These are phyloP conservation scores for Sabatieria punctata DNA, from an alignment of 2,888 invertebrate genomes.

Conservation along the genomic window DNA sequence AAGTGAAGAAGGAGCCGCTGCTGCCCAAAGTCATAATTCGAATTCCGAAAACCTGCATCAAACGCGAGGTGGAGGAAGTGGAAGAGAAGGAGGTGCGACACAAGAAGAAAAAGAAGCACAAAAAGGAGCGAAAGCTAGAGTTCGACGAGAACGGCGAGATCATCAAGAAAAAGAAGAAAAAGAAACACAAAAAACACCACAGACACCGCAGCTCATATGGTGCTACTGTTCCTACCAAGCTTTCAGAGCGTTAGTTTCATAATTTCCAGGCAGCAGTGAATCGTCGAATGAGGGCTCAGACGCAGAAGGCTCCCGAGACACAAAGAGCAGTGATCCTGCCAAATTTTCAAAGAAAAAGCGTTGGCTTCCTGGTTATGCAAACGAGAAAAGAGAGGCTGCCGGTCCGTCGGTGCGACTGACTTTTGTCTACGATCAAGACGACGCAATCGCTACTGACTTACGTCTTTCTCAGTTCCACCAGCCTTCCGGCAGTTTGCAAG, in stretches of 20 bases:
- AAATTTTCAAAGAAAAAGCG: no score
- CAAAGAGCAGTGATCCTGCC: no score
- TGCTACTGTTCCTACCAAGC: not conserved
- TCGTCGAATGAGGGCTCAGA: no score
- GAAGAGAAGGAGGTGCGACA: not conserved
- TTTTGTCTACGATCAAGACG: not conserved
- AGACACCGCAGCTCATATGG: not conserved
- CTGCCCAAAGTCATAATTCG: conserved; percentile 6
- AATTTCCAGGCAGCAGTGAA: no score
- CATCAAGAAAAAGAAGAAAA: not conserved
- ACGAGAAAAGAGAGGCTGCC: no score
- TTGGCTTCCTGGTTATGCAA: no score
- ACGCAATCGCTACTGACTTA: not conserved
- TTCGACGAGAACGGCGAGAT: not conserved
- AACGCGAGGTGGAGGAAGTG: not conserved
- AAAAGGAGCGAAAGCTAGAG: not conserved
- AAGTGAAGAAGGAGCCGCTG: not conserved
- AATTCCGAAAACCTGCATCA: conserved; percentile 4
- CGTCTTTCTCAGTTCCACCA: not conserved
- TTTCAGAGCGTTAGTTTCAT: no score
- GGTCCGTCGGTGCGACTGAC: no score
- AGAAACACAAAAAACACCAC: not conserved
- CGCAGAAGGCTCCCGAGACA: no score
- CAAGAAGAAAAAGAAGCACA: conserved; percentile 4
- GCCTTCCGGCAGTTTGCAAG: not conserved